These are phyloP conservation scores for Eilema caniola DNA, from an alignment of 2,888 invertebrate species.

Conservation along the genomic window DNA sequence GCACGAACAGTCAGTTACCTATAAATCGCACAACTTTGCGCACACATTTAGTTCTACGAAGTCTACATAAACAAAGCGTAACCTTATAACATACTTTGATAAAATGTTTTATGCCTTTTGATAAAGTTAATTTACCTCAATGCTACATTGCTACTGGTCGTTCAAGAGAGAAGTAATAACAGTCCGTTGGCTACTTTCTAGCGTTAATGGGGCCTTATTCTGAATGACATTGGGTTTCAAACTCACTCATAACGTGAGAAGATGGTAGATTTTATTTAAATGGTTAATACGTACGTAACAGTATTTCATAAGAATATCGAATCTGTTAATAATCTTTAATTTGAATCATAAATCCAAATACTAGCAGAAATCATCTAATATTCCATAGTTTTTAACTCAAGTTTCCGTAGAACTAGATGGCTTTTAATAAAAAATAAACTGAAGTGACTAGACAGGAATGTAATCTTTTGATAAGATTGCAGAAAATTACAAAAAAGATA, in stretches of 20 bases:
- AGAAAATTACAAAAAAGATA: not conserved
- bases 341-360: not conserved
- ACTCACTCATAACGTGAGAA: too few relatives aligned
- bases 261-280: too few relatives aligned
- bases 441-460: too few relatives aligned
- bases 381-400: too few relatives aligned
- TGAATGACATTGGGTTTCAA: too few relatives aligned
- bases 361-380: too few relatives aligned
- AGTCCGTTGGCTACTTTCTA: not conserved
- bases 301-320: not conserved
- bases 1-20: not conserved
- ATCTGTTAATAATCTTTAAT: not conserved
- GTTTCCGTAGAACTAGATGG: too few relatives aligned
- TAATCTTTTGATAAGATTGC: too few relatives aligned
- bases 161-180: constrained; percentile 6
- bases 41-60: not conserved
- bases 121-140: constrained; percentile 49
- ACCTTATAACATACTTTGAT: constrained; percentile 72
- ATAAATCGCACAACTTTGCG: constrained; percentile 1
- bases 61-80: constrained; percentile 38
- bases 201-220: not conserved
- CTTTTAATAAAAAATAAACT: too few relatives aligned
- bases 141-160: not conserved
- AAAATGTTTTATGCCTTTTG: constrained; percentile 61
- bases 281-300: not conserved